phyloP scores from a whole-genome alignment of 2,113 vertebrate species.

The Oreochromis tanganicae region DNA sequence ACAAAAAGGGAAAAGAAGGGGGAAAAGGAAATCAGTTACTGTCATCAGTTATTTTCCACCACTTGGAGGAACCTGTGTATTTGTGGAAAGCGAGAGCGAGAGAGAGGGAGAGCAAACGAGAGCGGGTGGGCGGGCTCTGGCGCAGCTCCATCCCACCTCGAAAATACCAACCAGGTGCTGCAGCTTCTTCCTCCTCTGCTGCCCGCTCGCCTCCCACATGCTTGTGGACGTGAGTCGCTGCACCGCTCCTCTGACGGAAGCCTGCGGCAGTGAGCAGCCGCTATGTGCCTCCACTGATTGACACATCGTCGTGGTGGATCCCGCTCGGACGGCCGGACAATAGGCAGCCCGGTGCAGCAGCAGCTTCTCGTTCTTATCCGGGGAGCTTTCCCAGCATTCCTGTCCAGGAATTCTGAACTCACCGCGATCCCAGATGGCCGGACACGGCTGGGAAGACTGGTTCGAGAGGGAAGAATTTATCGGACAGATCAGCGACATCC shows the following conservation, averaged over 20 bases:
- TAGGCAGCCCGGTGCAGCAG: background rate
- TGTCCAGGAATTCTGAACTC: background rate
- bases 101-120: background rate
- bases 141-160: constrained; percentile 40
- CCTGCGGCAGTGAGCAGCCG: background rate
- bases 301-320: background rate
- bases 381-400: background rate
- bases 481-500: constrained; percentile 92
- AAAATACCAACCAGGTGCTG: constrained; percentile 68
- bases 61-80: background rate
- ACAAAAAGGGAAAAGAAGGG: background rate
- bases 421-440: constrained; percentile 76
- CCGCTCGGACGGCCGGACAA: constrained; percentile 8
- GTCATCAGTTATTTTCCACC: background rate
- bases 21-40: background rate
- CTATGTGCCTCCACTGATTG: background rate
- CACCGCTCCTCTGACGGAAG: background rate
- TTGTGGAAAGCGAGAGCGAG: background rate
- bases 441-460: constrained; percentile 86
- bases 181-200: constrained; percentile 4
- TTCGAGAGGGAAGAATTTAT: constrained; percentile 92
- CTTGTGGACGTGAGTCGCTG: background rate
- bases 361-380: background rate
- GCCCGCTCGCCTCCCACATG: background rate
- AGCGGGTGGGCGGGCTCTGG: constrained; percentile 38